Evolutionary conservation across 2,888 invertebrate species (phyloP), one percentile per base, ranked within the genome.

Genomic region (Acheta domesticus): DNA sequence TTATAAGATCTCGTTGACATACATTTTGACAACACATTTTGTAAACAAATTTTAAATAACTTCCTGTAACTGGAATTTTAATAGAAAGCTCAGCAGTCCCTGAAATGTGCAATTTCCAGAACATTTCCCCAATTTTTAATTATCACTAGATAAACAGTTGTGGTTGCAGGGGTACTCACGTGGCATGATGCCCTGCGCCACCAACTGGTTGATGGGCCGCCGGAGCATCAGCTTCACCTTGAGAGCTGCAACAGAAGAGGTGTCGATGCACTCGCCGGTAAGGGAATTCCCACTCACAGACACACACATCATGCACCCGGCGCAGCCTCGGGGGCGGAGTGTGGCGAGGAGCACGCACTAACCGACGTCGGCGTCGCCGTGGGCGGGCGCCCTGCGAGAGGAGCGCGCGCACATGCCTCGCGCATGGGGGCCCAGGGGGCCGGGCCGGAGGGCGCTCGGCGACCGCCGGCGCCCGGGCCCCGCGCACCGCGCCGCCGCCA

Each of bases 181-280:
- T 86, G 98, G 98, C 93, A 98, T 96, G 86, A 99, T 98, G 88
- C 98, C 98, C 91, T 98, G 97, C 84, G 96, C 97, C 85, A 98
- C 97, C 85, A 98, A 91, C 89, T 98, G 97, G 88, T 94, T 96
- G 87, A 97, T 93, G 82, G 98, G 97, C 86, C 97, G 91, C 87
- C 98, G 91, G 88, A 96, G 92, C 94, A 97, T 95, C 88, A 98
- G 89, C 90, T 98, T 98, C 88, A 97, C 95, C 91, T 98, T 97
- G 86, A 98, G 91, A 86, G 98, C 98, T 98, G 93, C 83, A 92
- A 91, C 87, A 87, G 85, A 87, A 85, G 85, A 84, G 84, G 84
- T 16, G n/a, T 5, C 14, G 85, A 93, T 96, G 95, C 88, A 98
- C 98, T 97, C 93, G 98, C 97, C 91, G 82, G 82, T 82, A 82